phyloP scores from a whole-genome alignment of 2,888 invertebrate genomes.

The Phyllotreta striolata region DNA sequence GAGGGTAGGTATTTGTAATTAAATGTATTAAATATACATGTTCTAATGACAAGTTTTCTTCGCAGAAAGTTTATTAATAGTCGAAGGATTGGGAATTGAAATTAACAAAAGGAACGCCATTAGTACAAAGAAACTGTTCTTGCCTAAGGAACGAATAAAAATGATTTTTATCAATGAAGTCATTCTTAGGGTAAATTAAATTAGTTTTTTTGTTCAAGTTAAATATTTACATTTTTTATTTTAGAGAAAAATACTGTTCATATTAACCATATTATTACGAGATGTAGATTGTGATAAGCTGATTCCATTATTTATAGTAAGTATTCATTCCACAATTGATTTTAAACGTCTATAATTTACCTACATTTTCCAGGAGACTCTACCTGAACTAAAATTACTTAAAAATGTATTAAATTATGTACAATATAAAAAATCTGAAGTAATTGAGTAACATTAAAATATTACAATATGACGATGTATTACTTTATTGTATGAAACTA shows the following conservation, averaged over 20 bases:
- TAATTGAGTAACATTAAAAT: no score
- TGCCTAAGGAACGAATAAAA: slow-evolving; percentile 40
- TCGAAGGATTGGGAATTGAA: slow-evolving; percentile 39
- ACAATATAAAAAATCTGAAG: slow-evolving; percentile 10
- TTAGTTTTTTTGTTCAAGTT: neutral
- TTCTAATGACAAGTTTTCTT: slow-evolving; percentile 1
- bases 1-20: slow-evolving; percentile 27
- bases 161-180: slow-evolving; percentile 43
- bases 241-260: slow-evolving; percentile 38
- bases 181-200: slow-evolving; percentile 37
- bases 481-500: neutral
- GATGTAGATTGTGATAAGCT: slow-evolving; percentile 31
- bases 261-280: slow-evolving; percentile 33
- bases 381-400: slow-evolving; percentile 35
- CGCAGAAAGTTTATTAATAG: slow-evolving; percentile 34
- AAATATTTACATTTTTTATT: slow-evolving; percentile 22
- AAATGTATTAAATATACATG: neutral
- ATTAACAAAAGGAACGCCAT: slow-evolving; percentile 35
- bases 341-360: slow-evolving; percentile 6
- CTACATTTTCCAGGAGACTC: slow-evolving; percentile 35
- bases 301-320: slow-evolving; percentile 38
- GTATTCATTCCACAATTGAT: slow-evolving; percentile 15
- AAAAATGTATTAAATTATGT: slow-evolving; percentile 31
- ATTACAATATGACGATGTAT: neutral
- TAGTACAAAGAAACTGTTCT: slow-evolving; percentile 35